A percentile compares a stretch with the other conserved stretches of the same genome.
These are phyloP conservation scores for Aplidium turbinatum DNA, from an alignment of 23 tunicate species.

Conservation along the genomic window DNA sequence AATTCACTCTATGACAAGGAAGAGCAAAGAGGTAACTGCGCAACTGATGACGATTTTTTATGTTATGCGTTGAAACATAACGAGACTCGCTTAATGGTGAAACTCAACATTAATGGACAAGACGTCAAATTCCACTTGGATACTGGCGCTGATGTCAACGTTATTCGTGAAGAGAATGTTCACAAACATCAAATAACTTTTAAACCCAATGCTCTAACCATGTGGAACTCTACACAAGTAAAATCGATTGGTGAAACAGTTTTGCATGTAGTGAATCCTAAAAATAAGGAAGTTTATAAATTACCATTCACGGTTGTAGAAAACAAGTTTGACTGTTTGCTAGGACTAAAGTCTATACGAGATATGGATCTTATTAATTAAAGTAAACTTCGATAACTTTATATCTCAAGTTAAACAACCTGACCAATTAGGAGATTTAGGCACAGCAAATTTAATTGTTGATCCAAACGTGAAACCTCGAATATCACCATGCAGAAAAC, in stretches of 20 bases:
- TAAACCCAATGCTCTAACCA: not conserved
- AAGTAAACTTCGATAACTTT: constrained; percentile 4
- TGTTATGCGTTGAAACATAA: no score
- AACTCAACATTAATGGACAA: constrained; percentile 15
- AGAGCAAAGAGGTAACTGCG: no score
- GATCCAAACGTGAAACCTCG: constrained; percentile 12
- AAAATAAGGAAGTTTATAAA: not conserved
- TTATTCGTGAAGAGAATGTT: constrained; percentile 16
- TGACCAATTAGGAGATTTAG: constrained; percentile 4
- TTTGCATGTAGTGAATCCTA: constrained; percentile 9
- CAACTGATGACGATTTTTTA: no score
- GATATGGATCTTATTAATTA: not conserved
- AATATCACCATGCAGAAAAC: constrained; percentile 3
- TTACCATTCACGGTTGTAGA: constrained; percentile 18
- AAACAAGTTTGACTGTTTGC: constrained; percentile 16
- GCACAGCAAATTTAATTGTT: not conserved
- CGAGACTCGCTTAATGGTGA: no score
- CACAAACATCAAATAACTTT: constrained; percentile 10
- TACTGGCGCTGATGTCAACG: constrained; percentile 26
- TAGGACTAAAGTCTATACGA: constrained; percentile 9
- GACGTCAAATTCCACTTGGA: constrained; percentile 24
- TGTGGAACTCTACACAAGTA: constrained; percentile 18
- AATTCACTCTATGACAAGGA: no score
- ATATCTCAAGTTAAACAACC: not conserved
- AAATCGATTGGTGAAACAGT: constrained; percentile 21